These are phyloP conservation scores for Dascyllus trimaculatus DNA, from an alignment of 2,113 vertebrate genomes.

Conservation along the genomic window DNA sequence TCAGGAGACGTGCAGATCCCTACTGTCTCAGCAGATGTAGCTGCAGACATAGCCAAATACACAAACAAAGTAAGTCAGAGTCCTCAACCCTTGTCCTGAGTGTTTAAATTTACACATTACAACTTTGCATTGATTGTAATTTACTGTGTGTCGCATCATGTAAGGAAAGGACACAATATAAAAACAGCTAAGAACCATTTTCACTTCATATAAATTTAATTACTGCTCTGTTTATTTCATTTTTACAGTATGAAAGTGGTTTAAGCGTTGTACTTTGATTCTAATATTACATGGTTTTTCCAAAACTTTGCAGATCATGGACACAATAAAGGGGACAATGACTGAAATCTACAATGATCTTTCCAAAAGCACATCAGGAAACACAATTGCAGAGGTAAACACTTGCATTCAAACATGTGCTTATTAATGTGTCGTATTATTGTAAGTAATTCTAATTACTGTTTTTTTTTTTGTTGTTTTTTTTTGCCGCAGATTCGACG, in stretches of 20 bases:
- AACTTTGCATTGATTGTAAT: background rate
- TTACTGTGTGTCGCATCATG: background rate
- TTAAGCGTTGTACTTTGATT: background rate
- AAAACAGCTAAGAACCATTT: background rate
- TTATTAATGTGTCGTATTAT: background rate
- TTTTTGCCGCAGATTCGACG: constrained; percentile 89
- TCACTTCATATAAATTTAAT: background rate
- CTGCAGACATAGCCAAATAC: constrained; percentile 97
- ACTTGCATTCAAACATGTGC: background rate
- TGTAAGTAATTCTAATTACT: background rate
- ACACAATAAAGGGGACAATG: constrained; percentile 98
- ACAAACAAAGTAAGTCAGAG: constrained; percentile 91
- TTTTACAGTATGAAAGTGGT: background rate
- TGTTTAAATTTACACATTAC: background rate
- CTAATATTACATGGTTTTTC: constrained; percentile 6
- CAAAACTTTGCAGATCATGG: constrained; percentile 92
- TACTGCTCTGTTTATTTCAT: background rate
- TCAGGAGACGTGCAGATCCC: constrained; percentile 92
- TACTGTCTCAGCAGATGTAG: constrained; percentile 94
- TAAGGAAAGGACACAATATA: background rate
- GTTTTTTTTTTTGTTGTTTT: background rate
- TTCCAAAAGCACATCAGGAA: constrained; percentile 96
- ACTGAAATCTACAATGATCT: constrained; percentile 99
- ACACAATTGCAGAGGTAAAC: constrained; percentile 95
- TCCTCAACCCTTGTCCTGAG: background rate